These are phyloP conservation scores for Phalacrocorax pelagicus DNA, from an alignment of 2,113 vertebrate species.

Conservation along the genomic window DNA sequence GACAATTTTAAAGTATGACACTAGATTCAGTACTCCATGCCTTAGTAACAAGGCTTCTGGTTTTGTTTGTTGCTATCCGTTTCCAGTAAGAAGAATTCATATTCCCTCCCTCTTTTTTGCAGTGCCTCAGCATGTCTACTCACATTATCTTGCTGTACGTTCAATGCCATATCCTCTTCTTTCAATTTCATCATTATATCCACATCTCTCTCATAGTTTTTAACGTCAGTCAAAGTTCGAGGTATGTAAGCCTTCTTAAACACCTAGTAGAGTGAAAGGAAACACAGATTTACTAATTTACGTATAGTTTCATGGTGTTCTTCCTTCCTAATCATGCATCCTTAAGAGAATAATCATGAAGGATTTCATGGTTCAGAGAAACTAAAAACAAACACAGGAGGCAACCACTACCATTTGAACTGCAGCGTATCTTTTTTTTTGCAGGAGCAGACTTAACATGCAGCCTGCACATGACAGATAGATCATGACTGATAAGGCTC, in stretches of 20 bases:
- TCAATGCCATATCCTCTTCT: constrained; percentile 79
- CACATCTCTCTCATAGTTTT: constrained; percentile 90
- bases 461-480: not conserved
- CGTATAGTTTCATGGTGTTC: not conserved
- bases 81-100: not conserved
- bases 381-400: not conserved
- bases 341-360: not conserved
- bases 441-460: not conserved
- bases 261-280: constrained; percentile 76
- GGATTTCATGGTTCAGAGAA: not conserved
- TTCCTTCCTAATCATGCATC: not conserved
- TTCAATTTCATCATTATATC: constrained; percentile 82
- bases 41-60: not conserved
- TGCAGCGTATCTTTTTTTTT: not conserved
- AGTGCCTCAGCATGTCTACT: constrained; percentile 17
- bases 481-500: not conserved
- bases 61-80: not conserved
- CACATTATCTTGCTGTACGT: constrained; percentile 83
- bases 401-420: not conserved
- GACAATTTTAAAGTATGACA: not conserved
- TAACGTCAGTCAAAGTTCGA: constrained; percentile 91
- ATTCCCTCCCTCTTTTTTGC: not conserved
- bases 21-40: not conserved
- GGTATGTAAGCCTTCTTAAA: constrained; percentile 96
- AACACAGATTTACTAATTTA: not conserved